Percentiles rank a stretch among this genome's conserved stretches.
Evolutionary conservation across 2,888 invertebrate species (phyloP).

Genomic region (Andrena fulva): DNA sequence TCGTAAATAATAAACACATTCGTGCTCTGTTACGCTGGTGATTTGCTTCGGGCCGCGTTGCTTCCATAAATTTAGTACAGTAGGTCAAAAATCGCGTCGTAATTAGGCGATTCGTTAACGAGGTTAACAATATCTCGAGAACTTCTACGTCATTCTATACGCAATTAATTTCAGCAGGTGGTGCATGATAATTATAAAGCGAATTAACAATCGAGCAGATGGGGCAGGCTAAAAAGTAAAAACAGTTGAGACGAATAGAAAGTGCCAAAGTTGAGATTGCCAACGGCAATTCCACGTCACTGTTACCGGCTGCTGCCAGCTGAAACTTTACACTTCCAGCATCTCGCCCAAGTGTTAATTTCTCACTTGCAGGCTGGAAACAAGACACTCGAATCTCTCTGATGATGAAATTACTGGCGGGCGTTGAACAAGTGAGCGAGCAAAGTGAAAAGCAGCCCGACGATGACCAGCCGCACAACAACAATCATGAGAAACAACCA

Average conservation of each 20-base stretch:
- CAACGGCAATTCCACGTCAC: neutral
- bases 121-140: no score
- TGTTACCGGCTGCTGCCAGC: neutral
- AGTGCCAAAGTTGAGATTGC: neutral
- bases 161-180: neutral
- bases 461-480: slow-evolving; percentile 73
- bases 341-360: neutral
- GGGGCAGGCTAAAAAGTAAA: no score
- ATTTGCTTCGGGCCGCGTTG: neutral
- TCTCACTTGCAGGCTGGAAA: slow-evolving; percentile 24
- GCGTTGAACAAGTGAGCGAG: slow-evolving; percentile 76
- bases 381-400: slow-evolving; percentile 51
- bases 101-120: neutral
- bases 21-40: neutral
- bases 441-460: slow-evolving; percentile 64
- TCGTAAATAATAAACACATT: neutral
- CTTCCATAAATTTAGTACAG: neutral
- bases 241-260: no score
- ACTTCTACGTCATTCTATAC: neutral
- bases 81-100: neutral
- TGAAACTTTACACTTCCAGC: neutral
- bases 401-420: slow-evolving; percentile 84
- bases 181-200: neutral
- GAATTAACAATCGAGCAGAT: no score
- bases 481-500: slow-evolving; percentile 72